Evolutionary conservation across 2,888 invertebrate genomes (phyloP).

Genomic region (Sphaeridia pumilis): DNA sequence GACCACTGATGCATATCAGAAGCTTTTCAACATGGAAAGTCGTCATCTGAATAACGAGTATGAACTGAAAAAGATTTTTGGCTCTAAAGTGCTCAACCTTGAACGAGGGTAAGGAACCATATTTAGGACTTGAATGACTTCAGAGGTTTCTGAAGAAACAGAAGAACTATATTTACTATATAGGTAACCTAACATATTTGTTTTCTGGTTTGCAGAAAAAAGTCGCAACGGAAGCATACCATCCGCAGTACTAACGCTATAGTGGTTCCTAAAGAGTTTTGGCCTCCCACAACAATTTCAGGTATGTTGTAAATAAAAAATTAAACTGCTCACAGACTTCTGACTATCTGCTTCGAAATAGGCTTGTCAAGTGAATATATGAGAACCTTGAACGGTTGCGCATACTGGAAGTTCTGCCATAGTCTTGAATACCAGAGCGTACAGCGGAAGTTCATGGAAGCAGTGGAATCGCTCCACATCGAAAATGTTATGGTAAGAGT

Average conservation of each 20-base stretch:
- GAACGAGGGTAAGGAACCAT: slow-evolving; percentile 46
- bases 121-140: no score
- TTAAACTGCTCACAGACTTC: no score
- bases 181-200: not conserved
- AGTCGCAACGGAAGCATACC: slow-evolving; percentile 27
- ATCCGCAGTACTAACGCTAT: slow-evolving; percentile 44
- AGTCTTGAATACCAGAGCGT: slow-evolving; percentile 58
- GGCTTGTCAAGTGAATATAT: slow-evolving; percentile 58
- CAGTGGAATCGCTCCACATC: slow-evolving; percentile 65
- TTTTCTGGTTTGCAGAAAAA: slow-evolving; percentile 25
- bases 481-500: slow-evolving; percentile 57
- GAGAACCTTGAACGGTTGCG: slow-evolving; percentile 45
- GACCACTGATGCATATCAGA: slow-evolving; percentile 36
- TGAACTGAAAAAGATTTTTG: slow-evolving; percentile 70
- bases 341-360: no score
- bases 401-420: slow-evolving; percentile 64
- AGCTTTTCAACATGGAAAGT: slow-evolving; percentile 52
- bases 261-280: slow-evolving; percentile 56
- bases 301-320: slow-evolving; percentile 41
- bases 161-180: no score
- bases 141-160: no score
- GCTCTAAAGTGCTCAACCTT: slow-evolving; percentile 60
- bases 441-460: slow-evolving; percentile 61
- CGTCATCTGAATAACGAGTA: slow-evolving; percentile 66
- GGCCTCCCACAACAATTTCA: slow-evolving; percentile 58